Evolutionary conservation across 2,797 vertebrate species (phyloP), one percentile per base, ranked within the genome.

Genomic region (Myotis planiceps): DNA sequence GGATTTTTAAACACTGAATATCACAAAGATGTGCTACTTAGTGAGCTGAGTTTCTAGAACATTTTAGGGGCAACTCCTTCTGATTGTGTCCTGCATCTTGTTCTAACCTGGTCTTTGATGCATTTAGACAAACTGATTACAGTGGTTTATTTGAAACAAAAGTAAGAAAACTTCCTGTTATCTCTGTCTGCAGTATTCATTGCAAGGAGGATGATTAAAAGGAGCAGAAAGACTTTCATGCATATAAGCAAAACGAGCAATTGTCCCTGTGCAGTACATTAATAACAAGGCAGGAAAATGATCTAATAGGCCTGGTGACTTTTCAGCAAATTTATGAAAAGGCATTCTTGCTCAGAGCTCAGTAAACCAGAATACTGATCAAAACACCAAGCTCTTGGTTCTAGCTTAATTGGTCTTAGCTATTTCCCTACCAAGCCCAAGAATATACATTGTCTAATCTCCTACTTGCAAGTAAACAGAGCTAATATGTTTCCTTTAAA

Each of bases 111-210:
- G 10, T 34, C 16, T 79, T 27, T 45, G 74, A 63, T 51, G 2
- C 23, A 68, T 32, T 60, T 74, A 83, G 69, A 75, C 79, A 83
- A 23, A 23, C 66, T 74, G 66, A 92, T 47, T 37, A 42, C 45
- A 74, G 39, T 87, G 78, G 34, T 55, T 88, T 66, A 45, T 87
- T 63, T 81, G 85, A 76, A 92, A 75, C 29, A 88, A 88, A 85
- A 65, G 2, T 39, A 66, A 65, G 29, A n/a, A 83, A 71, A 60
- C 29, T 66, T 79, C 45, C 49, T 49, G 32, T 19, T 32, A 45
- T 25, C 55, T 80, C 47, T 65, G 7, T 7, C n/a, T 63, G 25
- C 34, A 74, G 4, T 39, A 19, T 47, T 68, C 47, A 39, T 42
- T 60, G 15, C 25, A 63, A 68, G 49, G 80, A 55, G 6, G 37